These are phyloP conservation scores for Bursaphelenchus mucronatus DNA, from an alignment of 1,140 invertebrate genomes.

Conservation along the genomic window DNA sequence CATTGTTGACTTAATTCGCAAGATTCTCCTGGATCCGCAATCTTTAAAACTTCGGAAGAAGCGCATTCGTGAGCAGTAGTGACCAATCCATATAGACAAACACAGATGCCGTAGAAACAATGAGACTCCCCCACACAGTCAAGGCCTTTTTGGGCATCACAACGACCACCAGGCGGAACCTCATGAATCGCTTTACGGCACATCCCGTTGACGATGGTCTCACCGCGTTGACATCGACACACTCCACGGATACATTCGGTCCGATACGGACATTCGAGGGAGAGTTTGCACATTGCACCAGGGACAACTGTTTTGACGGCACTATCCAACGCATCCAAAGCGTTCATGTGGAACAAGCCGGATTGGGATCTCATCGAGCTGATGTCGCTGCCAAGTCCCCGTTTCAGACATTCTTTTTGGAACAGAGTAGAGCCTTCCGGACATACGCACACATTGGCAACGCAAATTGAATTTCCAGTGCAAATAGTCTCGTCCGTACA, in stretches of 20 bases:
- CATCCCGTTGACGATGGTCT: slow-evolving; percentile 48
- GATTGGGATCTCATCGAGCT: slow-evolving; percentile 24
- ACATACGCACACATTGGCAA: slow-evolving; percentile 24
- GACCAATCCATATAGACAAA: slow-evolving; percentile 43
- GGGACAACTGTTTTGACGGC: slow-evolving; percentile 26
- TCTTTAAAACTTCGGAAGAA: slow-evolving; percentile 29
- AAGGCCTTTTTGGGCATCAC: slow-evolving; percentile 52
- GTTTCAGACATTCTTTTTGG: slow-evolving; percentile 26
- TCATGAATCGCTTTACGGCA: slow-evolving; percentile 42
- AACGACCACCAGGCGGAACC: slow-evolving; percentile 40
- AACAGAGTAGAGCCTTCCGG: slow-evolving; percentile 31
- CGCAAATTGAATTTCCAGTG: slow-evolving; percentile 10
- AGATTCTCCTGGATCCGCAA: slow-evolving; percentile 40
- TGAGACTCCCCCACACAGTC: slow-evolving; percentile 49
- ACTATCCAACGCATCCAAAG: slow-evolving; percentile 1
- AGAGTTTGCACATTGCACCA: slow-evolving; percentile 38
- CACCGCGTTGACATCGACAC: slow-evolving; percentile 33
- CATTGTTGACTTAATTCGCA: slow-evolving; percentile 40
- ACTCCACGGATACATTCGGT: slow-evolving; percentile 45
- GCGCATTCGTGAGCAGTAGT: slow-evolving; percentile 47
- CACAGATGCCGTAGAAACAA: slow-evolving; percentile 57
- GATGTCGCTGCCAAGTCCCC: neutral
- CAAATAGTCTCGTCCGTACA: slow-evolving; percentile 27
- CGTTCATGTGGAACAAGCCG: slow-evolving; percentile 22
- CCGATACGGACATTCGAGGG: slow-evolving; percentile 42